Evolutionary conservation across 2,888 invertebrate species (phyloP).

Genomic region (Hirtodrosophila trivittata): DNA sequence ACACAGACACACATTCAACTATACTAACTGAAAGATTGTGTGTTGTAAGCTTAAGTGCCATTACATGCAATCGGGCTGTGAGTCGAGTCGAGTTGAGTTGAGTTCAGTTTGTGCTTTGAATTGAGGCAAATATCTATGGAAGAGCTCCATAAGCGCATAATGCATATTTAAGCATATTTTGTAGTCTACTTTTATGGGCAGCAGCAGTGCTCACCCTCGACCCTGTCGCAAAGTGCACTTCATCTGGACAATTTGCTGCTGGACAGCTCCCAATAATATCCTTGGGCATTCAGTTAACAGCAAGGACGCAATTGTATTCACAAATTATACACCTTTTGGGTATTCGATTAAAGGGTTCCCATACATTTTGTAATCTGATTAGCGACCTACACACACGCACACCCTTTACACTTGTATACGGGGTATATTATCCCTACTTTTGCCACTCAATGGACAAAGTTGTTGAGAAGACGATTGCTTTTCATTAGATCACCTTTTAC

Average conservation of each 20-base stretch:
- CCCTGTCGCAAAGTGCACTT: slow-evolving; percentile 59
- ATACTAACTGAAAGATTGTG: slow-evolving; percentile 35
- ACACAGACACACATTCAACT: slow-evolving; percentile 10
- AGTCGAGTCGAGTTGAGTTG: slow-evolving; percentile 51
- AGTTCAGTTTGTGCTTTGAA: slow-evolving; percentile 30
- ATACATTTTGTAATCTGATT: too few species aligned
- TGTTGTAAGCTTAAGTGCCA: slow-evolving; percentile 78
- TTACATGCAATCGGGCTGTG: slow-evolving; percentile 73
- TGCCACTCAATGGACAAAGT: slow-evolving; percentile 5
- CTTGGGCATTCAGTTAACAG: too few species aligned
- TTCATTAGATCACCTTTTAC: slow-evolving; percentile 41
- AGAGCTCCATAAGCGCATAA: slow-evolving; percentile 67
- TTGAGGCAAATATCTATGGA: slow-evolving; percentile 27
- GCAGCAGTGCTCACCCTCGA: not conserved
- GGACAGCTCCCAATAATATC: not conserved
- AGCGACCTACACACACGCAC: too few species aligned
- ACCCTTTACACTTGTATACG: not conserved
- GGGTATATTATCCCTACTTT: too few species aligned
- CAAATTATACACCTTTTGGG: too few species aligned
- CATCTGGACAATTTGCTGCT: slow-evolving; percentile 66
- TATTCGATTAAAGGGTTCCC: too few species aligned
- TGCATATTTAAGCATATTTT: slow-evolving; percentile 78
- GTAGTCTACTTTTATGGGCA: slow-evolving; percentile 72
- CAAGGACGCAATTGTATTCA: too few species aligned
- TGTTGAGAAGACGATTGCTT: slow-evolving; percentile 15